Percentiles rank a stretch among this genome's conserved stretches.
phyloP scores from a whole-genome alignment of 2,888 invertebrate genomes.

The Eupithecia vulgata region DNA sequence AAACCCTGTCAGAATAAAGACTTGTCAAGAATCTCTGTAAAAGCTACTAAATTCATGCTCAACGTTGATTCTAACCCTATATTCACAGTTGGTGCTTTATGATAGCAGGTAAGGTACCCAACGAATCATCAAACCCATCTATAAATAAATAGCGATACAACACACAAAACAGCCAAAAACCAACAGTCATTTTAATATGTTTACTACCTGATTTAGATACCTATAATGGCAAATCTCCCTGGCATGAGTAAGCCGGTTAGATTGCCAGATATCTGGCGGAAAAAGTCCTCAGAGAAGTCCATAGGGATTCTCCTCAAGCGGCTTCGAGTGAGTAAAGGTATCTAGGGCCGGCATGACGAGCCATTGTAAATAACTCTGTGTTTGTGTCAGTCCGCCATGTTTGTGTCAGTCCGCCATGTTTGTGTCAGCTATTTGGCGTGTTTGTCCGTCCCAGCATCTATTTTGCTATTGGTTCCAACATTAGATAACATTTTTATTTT shows the following conservation, averaged over 20 bases:
- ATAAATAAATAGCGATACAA: neutral
- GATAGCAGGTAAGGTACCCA: neutral
- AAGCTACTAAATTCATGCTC: neutral
- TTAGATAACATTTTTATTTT: conserved; percentile 27
- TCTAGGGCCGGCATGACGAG: conserved; percentile 48
- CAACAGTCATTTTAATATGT: conserved; percentile 32
- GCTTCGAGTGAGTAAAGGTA: conserved; percentile 72
- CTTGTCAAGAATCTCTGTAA: neutral
- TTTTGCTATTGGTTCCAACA: conserved; percentile 52
- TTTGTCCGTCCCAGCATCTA: conserved; percentile 51
- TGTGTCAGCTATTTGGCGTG: conserved; percentile 33
- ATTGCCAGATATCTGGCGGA: conserved; percentile 77
- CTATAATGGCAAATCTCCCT: conserved; percentile 55
- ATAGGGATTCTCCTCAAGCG: conserved; percentile 75
- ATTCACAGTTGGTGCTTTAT: neutral
- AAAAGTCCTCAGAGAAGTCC: conserved; percentile 74
- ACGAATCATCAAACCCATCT: neutral
- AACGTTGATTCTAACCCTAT: neutral
- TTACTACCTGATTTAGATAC: conserved; percentile 66
- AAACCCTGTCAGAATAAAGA: neutral
- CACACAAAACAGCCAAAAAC: neutral
- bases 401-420: conserved; percentile 43
- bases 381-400: conserved; percentile 57
- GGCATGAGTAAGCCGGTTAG: conserved; percentile 66
- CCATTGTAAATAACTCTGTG: conserved; percentile 64